Evolutionary conservation across 2,797 vertebrate species (phyloP), one percentile per base, ranked within the genome.

Genomic region (Sylvilagus floridanus): DNA sequence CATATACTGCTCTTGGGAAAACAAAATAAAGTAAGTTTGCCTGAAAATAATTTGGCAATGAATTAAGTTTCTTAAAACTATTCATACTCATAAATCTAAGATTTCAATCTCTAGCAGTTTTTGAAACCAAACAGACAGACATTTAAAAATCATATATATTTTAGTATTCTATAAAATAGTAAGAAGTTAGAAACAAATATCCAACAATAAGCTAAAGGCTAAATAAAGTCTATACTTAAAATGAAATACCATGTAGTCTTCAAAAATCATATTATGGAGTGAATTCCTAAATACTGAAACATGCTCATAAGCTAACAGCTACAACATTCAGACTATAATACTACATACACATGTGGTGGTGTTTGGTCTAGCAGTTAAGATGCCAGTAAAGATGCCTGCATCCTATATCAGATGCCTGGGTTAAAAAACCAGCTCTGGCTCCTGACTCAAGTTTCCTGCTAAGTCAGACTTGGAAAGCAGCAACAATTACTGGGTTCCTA

Each of bases 151-250:
- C 16, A 88, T 6, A 4, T 60, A 12, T 35, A 62, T 62, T 68
- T 84, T 22, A 93, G 14, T 28, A 66, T 77, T 93, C 72, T 77
- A 91, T 85, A 78, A 79, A 89, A 88, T 28, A 57, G 63, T 32
- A 84, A 47, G 88, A 91, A 82, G 57, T 60, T 71, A 85, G 62
- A 90, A 91, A 88, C 50, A 90, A 95, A 79, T 92, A 28, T 68
- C n/a, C 82, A 88, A 93, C 26, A 93, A 60, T 47, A 92, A 13
- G 19, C 3, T 88, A 93, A 81, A 66, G 32, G 19, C 24, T 77
- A 95, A 77, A 47, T 71, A 94, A 89, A 84, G 62, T 79, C 66
- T 42, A 92, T 47, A 4, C 28, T 94, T 87, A 75, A 16, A 86
- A 37, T 63, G 17, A 37, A 94, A 5, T 54, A 71, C 14, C n/a